Evolutionary conservation across 2,888 invertebrate genomes (phyloP).

Genomic region (Leptopilina drosophilae): DNA sequence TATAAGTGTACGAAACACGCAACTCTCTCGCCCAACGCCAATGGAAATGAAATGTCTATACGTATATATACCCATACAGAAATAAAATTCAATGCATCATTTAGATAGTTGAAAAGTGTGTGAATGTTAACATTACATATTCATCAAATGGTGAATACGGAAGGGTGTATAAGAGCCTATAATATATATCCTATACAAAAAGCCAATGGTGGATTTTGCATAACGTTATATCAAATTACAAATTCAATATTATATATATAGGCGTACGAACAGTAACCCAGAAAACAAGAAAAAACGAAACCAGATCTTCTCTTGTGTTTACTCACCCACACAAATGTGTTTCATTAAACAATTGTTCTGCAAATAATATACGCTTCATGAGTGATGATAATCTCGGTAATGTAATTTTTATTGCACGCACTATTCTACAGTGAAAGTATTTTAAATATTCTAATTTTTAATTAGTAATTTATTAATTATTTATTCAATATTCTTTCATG

Average conservation of each 20-base stretch:
- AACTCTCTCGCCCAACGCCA: background rate
- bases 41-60: slow-evolving; percentile 7
- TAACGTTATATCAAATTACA: slow-evolving; percentile 8
- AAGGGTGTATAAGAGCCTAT: background rate
- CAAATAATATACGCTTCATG: background rate
- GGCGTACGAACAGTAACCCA: background rate
- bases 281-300: slow-evolving; percentile 9
- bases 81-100: slow-evolving; percentile 28
- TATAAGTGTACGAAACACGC: background rate
- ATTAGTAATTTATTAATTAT: too few relatives aligned
- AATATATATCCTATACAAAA: background rate
- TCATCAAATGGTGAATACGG: background rate
- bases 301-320: background rate
- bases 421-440: too few relatives aligned
- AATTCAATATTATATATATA: background rate
- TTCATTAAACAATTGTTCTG: background rate
- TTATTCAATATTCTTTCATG: too few relatives aligned
- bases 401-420: too few relatives aligned
- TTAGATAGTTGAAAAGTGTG: background rate
- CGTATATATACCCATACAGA: background rate
- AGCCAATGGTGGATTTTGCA: background rate
- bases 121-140: slow-evolving; percentile 5
- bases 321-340: background rate
- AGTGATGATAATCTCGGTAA: background rate
- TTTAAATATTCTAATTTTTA: too few relatives aligned